Percentiles rank a stretch among this genome's conserved stretches.
Evolutionary conservation across 2,113 vertebrate species (phyloP).

Genomic region (Scatophagus argus): DNA sequence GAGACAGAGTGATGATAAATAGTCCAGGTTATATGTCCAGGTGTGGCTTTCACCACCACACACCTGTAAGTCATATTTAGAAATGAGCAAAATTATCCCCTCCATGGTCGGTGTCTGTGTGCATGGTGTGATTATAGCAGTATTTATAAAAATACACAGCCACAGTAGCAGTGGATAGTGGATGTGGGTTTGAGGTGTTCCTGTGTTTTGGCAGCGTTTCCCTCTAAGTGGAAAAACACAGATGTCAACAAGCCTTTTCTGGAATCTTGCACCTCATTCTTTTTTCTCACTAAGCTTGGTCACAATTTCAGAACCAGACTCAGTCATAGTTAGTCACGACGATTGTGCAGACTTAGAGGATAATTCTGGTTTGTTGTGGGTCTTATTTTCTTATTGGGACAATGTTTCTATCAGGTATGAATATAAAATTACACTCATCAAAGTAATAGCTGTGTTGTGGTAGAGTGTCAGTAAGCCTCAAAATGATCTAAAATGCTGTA

Average conservation of each 20-base stretch:
- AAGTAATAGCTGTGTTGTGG: background rate
- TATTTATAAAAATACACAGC: conserved; percentile 49
- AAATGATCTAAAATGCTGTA: background rate
- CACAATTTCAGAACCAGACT: conserved; percentile 38
- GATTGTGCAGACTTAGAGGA: conserved; percentile 10
- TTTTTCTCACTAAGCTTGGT: conserved; percentile 14
- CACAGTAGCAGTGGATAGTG: conserved; percentile 60
- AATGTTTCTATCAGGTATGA: background rate
- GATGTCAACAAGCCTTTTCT: conserved; percentile 67
- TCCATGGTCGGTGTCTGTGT: conserved; percentile 6
- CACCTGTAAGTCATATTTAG: conserved; percentile 53
- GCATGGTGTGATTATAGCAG: background rate
- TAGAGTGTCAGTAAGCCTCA: background rate
- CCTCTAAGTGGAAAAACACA: conserved; percentile 64
- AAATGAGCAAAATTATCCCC: conserved; percentile 29
- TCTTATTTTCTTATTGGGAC: background rate
- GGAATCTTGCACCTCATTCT: conserved; percentile 44
- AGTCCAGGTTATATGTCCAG: conserved; percentile 51
- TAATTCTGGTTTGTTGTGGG: background rate
- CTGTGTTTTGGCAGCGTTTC: conserved; percentile 53
- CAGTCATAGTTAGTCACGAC: conserved; percentile 3
- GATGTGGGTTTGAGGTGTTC: conserved; percentile 74
- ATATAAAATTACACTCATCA: background rate
- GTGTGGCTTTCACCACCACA: conserved; percentile 51
- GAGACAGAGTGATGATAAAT: conserved; percentile 42